These are phyloP conservation scores for Drosophila formosana DNA, from an alignment of 2,888 invertebrate genomes.

Conservation along the genomic window DNA sequence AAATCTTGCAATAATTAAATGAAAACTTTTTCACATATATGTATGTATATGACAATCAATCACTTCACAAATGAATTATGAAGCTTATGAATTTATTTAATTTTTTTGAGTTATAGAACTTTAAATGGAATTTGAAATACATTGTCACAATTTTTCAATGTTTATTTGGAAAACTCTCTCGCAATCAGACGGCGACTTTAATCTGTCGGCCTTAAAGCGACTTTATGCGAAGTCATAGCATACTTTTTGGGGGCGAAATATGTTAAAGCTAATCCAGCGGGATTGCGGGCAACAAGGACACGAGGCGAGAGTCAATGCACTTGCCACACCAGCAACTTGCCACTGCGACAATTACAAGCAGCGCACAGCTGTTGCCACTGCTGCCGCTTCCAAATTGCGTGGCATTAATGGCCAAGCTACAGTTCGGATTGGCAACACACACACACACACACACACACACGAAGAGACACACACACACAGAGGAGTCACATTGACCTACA, in stretches of 20 bases:
- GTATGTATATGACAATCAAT: no score
- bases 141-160: no score
- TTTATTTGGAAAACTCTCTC: no score
- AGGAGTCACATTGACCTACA: conserved; percentile 67
- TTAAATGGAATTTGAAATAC: no score
- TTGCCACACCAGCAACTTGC: conserved; percentile 16
- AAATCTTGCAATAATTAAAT: no score
- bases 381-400: conserved; percentile 25
- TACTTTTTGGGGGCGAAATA: conserved; percentile 39
- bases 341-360: conserved; percentile 21
- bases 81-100: no score
- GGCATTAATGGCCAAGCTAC: conserved; percentile 60
- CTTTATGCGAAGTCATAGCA: conserved; percentile 41
- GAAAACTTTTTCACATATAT: no score
- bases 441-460: conserved; percentile 40
- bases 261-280: not conserved
- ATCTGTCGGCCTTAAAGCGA: conserved; percentile 1
- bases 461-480: conserved; percentile 25
- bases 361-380: conserved; percentile 49
- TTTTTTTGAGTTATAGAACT: no score
- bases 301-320: conserved; percentile 44
- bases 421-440: conserved; percentile 44
- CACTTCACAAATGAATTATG: no score
- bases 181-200: conserved; percentile 1
- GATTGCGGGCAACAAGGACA: conserved; percentile 28